Conservation (phyloP, 2,888 invertebrate genomes). For the Trichopria drosophilae region DNA sequence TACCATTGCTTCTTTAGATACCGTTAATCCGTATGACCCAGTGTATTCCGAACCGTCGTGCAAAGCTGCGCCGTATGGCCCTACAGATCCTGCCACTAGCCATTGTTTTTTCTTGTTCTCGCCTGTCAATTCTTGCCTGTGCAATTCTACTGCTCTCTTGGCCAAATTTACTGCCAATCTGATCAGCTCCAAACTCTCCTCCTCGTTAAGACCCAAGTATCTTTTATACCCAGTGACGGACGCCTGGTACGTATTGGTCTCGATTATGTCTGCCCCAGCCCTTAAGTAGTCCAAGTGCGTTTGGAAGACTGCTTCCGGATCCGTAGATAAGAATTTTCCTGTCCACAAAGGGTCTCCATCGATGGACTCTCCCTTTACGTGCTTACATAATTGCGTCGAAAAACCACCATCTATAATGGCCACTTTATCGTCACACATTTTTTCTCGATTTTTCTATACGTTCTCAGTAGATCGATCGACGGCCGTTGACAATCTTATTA, state of each 20-base stretch:
- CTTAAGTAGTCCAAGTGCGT: conserved; percentile 82
- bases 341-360: conserved; percentile 91
- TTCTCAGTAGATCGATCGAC: too few species aligned
- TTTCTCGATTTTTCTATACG: too few species aligned
- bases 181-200: conserved; percentile 73
- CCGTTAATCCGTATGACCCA: conserved; percentile 76
- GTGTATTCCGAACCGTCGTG: conserved; percentile 92
- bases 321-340: conserved; percentile 76
- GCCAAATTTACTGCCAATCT: conserved; percentile 75
- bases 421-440: too few species aligned
- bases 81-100: conserved; percentile 84
- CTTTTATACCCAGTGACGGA: conserved; percentile 66
- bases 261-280: conserved; percentile 84
- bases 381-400: conserved; percentile 77
- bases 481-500: too few species aligned
- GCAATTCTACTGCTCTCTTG: conserved; percentile 67
- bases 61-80: conserved; percentile 88
- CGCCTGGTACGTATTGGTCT: conserved; percentile 58
- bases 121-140: conserved; percentile 40
- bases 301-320: conserved; percentile 76
- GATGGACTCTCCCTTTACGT: conserved; percentile 73
- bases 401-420: conserved; percentile 74
- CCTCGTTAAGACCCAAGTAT: conserved; percentile 70
- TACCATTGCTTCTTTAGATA: conserved; percentile 67
- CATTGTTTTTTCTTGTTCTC: conserved; percentile 56